Evolutionary conservation across 1,140 invertebrate species (phyloP).

Genomic region (Mizuhopecten yessoensis): DNA sequence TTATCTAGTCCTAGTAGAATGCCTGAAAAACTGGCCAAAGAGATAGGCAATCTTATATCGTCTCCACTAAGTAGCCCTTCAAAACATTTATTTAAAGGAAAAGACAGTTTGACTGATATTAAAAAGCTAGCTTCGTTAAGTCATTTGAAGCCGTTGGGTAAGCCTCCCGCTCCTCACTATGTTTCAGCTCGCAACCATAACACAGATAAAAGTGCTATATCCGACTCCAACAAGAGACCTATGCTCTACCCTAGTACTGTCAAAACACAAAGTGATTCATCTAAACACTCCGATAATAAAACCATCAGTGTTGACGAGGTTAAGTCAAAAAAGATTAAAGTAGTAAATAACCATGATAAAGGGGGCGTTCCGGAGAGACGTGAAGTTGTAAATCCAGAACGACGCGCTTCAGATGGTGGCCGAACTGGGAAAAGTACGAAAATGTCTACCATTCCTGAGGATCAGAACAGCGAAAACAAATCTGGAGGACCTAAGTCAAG

Average conservation of each 20-base stretch:
- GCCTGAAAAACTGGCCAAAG: conserved; percentile 78
- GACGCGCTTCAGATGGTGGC: background rate
- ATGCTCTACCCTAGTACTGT: background rate
- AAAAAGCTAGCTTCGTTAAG: conserved; percentile 70
- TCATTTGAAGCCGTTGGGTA: conserved; percentile 64
- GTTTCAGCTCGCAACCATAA: background rate
- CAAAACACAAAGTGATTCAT: background rate
- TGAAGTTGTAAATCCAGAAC: background rate
- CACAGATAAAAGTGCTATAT: background rate
- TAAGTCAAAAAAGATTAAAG: background rate
- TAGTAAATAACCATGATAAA: conserved; percentile 28
- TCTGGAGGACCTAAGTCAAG: conserved; percentile 44
- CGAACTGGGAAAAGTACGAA: conserved; percentile 41
- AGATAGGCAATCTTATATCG: conserved; percentile 76
- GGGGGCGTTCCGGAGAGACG: background rate
- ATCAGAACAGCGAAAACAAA: conserved; percentile 51
- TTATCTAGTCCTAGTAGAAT: conserved; percentile 77
- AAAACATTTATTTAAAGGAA: conserved; percentile 74
- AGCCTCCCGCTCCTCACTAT: conserved; percentile 69
- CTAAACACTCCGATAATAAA: background rate
- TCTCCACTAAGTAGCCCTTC: conserved; percentile 73
- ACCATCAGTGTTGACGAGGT: background rate
- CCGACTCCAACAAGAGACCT: background rate
- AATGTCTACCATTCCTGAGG: conserved; percentile 57
- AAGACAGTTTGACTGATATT: conserved; percentile 71